These are phyloP conservation scores for Phaedon cochleariae DNA, from an alignment of 2,888 invertebrate species.

Conservation along the genomic window DNA sequence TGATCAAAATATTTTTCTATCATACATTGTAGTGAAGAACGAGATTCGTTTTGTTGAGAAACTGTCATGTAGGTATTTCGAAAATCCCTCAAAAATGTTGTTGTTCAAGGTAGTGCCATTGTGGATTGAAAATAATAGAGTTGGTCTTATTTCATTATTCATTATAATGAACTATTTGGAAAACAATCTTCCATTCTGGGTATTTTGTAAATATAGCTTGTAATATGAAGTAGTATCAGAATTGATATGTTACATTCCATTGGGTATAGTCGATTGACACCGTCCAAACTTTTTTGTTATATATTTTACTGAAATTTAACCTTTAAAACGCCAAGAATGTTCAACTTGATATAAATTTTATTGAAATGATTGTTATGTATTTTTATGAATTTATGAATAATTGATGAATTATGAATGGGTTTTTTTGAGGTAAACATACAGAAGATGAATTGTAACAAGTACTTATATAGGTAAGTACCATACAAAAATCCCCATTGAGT, in stretches of 20 bases:
- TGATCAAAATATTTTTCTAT: constrained; percentile 41
- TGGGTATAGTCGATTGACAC: constrained; percentile 32
- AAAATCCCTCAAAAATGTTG: constrained; percentile 10
- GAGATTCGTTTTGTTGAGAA: constrained; percentile 10
- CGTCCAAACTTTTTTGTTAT: constrained; percentile 48
- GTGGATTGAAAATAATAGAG: constrained; percentile 21
- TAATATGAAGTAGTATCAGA: constrained; percentile 44
- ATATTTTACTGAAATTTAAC: constrained; percentile 35
- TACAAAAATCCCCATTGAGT: constrained; percentile 32
- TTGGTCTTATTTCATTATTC: constrained; percentile 39
- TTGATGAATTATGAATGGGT: constrained; percentile 30
- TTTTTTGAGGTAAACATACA: constrained; percentile 24
- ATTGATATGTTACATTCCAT: constrained; percentile 34
- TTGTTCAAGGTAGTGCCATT: constrained; percentile 42
- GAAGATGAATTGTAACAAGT: constrained; percentile 16
- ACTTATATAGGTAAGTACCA: constrained; percentile 44
- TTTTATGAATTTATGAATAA: constrained; percentile 51
- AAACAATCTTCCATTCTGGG: constrained; percentile 48
- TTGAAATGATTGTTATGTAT: constrained; percentile 53
- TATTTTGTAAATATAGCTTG: constrained; percentile 55
- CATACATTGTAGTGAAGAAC: constrained; percentile 37
- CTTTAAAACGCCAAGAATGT: constrained; percentile 42
- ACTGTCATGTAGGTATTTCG: constrained; percentile 21
- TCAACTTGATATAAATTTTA: constrained; percentile 54
- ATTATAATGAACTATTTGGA: constrained; percentile 21